Evolutionary conservation across 1,140 invertebrate genomes (phyloP).

Genomic region (Magallana gigas): DNA sequence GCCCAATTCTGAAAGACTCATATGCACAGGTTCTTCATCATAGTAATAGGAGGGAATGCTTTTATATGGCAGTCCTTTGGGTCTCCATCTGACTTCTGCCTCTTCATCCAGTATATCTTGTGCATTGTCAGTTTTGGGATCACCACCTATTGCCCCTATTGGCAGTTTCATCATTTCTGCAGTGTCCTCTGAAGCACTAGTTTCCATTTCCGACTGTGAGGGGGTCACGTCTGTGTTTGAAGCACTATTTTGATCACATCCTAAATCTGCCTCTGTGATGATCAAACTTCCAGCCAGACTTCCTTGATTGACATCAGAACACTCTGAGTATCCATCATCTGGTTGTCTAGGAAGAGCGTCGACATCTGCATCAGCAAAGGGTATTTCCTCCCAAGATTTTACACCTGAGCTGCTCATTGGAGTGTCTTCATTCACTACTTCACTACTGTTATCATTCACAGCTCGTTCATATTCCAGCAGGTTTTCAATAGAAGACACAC

Average conservation of each 20-base stretch:
- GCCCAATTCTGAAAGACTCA: conserved; percentile 49
- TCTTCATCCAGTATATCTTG: conserved; percentile 20
- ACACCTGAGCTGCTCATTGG: background rate
- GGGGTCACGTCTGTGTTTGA: conserved; percentile 4
- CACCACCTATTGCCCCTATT: conserved; percentile 32
- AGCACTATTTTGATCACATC: conserved; percentile 20
- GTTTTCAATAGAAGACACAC: conserved; percentile 27
- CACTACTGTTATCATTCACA: background rate
- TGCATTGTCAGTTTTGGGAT: background rate
- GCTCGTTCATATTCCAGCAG: conserved; percentile 40
- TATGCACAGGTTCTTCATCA: conserved; percentile 55
- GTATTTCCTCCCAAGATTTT: background rate
- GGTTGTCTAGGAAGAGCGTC: background rate
- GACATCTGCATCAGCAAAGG: background rate
- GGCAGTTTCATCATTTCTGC: background rate
- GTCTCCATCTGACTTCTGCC: background rate
- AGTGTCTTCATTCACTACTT: background rate
- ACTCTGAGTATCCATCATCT: conserved; percentile 21
- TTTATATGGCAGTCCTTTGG: conserved; percentile 44
- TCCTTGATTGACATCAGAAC: background rate
- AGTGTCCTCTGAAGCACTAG: background rate
- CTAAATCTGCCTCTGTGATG: background rate
- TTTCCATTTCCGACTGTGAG: background rate
- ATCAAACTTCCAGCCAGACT: conserved; percentile 7
- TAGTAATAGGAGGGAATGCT: conserved; percentile 47